These are phyloP conservation scores for Thalpophila matura DNA, from an alignment of 2,888 invertebrate species.

Conservation along the genomic window DNA sequence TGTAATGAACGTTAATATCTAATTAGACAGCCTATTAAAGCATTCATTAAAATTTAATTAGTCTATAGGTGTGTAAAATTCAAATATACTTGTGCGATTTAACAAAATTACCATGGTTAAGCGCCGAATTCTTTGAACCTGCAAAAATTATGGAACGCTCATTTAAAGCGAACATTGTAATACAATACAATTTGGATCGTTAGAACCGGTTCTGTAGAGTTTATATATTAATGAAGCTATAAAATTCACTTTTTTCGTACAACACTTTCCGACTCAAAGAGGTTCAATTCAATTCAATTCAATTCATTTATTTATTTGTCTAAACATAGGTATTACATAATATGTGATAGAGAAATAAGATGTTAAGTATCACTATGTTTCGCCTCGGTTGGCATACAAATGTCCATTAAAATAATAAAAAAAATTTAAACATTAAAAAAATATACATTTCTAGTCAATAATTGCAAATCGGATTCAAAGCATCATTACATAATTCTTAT, in stretches of 20 bases:
- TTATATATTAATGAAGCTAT: background rate
- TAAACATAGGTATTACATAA: too few species aligned
- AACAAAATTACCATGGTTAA: background rate
- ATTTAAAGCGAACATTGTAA: background rate
- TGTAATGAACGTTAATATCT: slow-evolving; percentile 28
- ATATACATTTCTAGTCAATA: too few species aligned
- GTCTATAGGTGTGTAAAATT: background rate
- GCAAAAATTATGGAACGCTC: slow-evolving; percentile 21
- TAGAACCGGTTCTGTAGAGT: background rate
- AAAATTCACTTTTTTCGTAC: background rate
- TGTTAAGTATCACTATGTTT: too few species aligned
- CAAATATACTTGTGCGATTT: slow-evolving; percentile 9
- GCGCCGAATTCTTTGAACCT: slow-evolving; percentile 19
- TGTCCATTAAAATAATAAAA: too few species aligned
- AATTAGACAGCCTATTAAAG: slow-evolving; percentile 35
- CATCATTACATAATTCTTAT: too few species aligned
- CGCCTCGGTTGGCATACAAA: too few species aligned
- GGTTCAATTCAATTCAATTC: too few species aligned
- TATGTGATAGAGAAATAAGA: too few species aligned
- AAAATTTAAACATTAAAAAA: too few species aligned
- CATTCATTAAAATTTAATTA: slow-evolving; percentile 33
- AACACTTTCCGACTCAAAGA: slow-evolving; percentile 4
- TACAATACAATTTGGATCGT: background rate
- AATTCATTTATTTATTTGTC: too few species aligned
- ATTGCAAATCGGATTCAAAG: too few species aligned